Percentiles rank a stretch among this genome's conserved stretches.
These are phyloP conservation scores for Dipodomys merriami DNA, from an alignment of 2,113 vertebrate species.

Conservation along the genomic window DNA sequence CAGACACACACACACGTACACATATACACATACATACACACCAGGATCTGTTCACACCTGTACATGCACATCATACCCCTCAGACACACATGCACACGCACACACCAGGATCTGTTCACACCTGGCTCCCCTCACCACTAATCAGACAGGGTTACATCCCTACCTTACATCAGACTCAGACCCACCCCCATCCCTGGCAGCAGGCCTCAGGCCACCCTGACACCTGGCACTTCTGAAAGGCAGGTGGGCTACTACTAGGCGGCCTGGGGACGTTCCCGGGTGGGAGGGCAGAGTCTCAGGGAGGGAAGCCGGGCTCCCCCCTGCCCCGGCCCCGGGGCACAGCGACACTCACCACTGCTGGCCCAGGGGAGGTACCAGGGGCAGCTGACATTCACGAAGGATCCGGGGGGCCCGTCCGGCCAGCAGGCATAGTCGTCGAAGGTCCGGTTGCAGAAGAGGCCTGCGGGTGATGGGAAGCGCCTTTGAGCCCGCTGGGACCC, in stretches of 20 bases:
- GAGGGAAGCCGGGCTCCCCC: neutral
- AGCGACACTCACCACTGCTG: constrained; percentile 86
- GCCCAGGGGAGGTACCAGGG: constrained; percentile 96
- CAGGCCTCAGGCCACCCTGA: neutral
- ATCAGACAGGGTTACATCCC: neutral
- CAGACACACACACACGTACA: neutral
- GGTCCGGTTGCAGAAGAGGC: constrained; percentile 94
- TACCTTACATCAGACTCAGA: neutral
- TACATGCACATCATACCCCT: too few species aligned
- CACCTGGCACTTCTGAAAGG: neutral
- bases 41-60: neutral
- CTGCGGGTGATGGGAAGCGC: constrained; percentile 45
- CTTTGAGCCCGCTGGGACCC: neutral
- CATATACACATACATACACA: neutral
- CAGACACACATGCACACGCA: neutral
- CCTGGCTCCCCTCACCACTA: neutral
- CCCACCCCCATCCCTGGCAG: neutral
- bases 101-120: neutral
- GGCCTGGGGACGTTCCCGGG: neutral
- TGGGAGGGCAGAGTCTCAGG: neutral
- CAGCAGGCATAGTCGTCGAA: constrained; percentile 96
- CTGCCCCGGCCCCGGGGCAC: neutral
- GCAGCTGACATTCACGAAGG: constrained; percentile 93
- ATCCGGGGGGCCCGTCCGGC: constrained; percentile 92
- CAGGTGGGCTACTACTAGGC: neutral